phyloP scores from a whole-genome alignment of 92 coral and sea anemone species.

The Parazoanthus atlanticus region DNA sequence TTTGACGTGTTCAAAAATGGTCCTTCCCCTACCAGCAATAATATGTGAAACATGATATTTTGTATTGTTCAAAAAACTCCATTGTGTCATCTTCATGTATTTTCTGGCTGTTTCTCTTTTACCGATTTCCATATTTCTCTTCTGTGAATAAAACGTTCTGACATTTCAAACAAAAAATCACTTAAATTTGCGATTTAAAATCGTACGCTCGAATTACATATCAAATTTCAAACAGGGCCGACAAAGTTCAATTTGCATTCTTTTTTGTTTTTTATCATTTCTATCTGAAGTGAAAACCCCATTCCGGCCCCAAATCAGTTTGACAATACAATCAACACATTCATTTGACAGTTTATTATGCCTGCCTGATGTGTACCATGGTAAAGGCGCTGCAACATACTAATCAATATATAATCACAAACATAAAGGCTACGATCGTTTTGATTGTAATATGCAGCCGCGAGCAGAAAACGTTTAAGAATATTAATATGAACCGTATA shows the following conservation, averaged over 20 bases:
- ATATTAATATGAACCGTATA: neutral
- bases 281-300: neutral
- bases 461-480: neutral
- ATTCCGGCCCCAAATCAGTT: conserved; percentile 17
- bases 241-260: neutral
- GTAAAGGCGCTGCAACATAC: neutral
- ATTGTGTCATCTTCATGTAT: neutral
- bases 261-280: conserved; percentile 1
- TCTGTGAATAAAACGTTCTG: neutral
- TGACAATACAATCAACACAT: neutral
- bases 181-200: neutral
- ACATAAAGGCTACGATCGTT: neutral
- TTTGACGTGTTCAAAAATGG: neutral
- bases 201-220: neutral
- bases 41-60: neutral
- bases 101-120: neutral
- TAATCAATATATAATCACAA: neutral
- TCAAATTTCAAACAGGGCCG: neutral
- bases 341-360: conserved; percentile 4
- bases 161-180: neutral
- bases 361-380: neutral
- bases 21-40: neutral
- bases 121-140: neutral
- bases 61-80: neutral
- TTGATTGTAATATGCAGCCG: conserved; percentile 1